Evolutionary conservation across 2,113 vertebrate species (phyloP), one percentile per base, ranked within the genome.

Genomic region (Hucho hucho): DNA sequence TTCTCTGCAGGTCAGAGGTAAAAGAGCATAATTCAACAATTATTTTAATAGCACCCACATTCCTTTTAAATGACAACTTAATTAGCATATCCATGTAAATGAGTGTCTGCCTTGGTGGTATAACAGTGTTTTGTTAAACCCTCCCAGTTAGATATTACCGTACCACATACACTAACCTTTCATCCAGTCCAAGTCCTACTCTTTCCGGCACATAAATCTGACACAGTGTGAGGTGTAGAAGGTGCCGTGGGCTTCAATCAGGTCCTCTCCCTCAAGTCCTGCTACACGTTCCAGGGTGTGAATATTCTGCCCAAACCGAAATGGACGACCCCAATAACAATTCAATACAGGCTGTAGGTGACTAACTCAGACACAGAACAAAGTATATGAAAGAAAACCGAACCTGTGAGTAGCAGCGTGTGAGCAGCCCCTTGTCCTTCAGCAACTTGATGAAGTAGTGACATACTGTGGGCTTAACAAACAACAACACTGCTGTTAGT

Each of bases 391-490:
- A 16, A 56, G 7, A 16, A 20, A 56, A 4, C 1, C 74, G 68
- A 22, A 96, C 96, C 95, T 97, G 96, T 1, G 96, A 93, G 88
- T 97, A 98, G 85, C 96, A 97, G 37, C 96, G 95, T 64, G 89
- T 89, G 4, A 98, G 88, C 12, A 95, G 72, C 0, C 95, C 95
- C 26, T 96, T 97, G 43, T 98, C 95, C 86, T 96, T 96, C 82
- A 98, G 81, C 89, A 98, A 91, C 75, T 93, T 93, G 6, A 98
- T 95, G 87, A 98, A 97, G 86, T 98, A 98, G 89, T 98, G 97
- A 66, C 95, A 96, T 28, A 95, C 71, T 0, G 96, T 98, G 0
- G 96, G 96, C 96, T 98, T 70, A 25, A 84, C 11, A 78, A 3
- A 61, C 18, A 61, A 22, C 58, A 61, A 24, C 28, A 66, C 53